Conservation (phyloP, 2,113 vertebrate species). For the Aythya baeri region DNA sequence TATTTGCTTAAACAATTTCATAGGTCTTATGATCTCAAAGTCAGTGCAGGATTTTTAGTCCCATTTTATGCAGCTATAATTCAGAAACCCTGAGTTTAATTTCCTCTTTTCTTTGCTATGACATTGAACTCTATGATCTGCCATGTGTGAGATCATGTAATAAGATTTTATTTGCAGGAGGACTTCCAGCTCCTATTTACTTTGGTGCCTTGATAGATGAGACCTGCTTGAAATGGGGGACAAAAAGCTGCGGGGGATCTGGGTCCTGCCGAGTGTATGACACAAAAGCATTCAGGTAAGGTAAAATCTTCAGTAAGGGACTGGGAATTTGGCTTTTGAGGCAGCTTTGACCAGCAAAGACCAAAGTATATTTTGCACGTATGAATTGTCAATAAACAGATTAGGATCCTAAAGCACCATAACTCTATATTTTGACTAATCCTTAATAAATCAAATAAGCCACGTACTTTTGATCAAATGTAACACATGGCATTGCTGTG, state of each 20-base stretch:
- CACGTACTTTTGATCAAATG: neutral
- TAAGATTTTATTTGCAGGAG: slow-evolving; percentile 82
- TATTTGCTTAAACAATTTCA: neutral
- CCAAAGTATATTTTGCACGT: neutral
- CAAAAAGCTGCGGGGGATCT: slow-evolving; percentile 82
- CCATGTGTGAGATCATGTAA: neutral
- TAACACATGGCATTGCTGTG: neutral
- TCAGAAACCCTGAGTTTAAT: slow-evolving; percentile 60
- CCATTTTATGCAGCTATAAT: neutral
- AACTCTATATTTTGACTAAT: neutral
- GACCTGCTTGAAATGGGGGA: slow-evolving; percentile 94
- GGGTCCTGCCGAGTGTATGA: slow-evolving; percentile 92
- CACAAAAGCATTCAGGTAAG: slow-evolving; percentile 87
- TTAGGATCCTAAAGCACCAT: neutral
- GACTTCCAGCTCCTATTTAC: slow-evolving; percentile 94
- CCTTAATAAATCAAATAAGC: neutral
- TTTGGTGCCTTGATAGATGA: slow-evolving; percentile 92
- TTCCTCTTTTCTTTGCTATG: neutral
- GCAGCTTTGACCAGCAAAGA: neutral
- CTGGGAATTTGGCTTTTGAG: neutral
- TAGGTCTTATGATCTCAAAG: neutral
- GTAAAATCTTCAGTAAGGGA: neutral
- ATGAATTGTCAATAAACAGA: neutral
- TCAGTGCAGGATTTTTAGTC: neutral
- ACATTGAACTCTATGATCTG: neutral